Evolutionary conservation across 37 sponge, comb jelly and placozoan genomes (phyloP).

Genomic region (Geodia barretti): DNA sequence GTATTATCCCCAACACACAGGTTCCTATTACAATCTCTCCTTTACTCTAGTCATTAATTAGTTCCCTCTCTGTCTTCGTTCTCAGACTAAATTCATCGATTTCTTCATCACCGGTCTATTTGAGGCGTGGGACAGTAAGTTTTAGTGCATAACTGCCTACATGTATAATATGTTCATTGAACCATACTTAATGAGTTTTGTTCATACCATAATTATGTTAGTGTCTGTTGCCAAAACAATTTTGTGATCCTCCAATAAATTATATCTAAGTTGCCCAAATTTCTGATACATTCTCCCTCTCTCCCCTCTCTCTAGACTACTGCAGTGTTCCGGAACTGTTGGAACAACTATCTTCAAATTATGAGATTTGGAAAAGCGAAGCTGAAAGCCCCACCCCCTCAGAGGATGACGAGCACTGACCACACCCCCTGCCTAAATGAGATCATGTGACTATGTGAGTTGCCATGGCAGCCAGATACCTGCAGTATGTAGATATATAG

Average conservation of each 20-base stretch:
- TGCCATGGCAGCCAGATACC: too few species aligned
- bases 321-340: conserved; percentile 52
- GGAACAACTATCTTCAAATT: conserved; percentile 54
- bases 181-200: neutral
- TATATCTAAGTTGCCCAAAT: too few species aligned
- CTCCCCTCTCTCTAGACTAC: conserved; percentile 28
- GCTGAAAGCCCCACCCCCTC: neutral
- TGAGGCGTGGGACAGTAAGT: conserved; percentile 84
- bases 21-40: conserved; percentile 34
- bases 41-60: too few species aligned
- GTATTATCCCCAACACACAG: conserved; percentile 84
- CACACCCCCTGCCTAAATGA: too few species aligned
- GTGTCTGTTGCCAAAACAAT: neutral
- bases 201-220: neutral
- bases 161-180: neutral
- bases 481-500: too few species aligned
- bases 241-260: too few species aligned
- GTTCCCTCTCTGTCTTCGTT: neutral
- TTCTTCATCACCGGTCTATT: conserved; percentile 83
- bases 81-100: conserved; percentile 79
- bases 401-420: neutral
- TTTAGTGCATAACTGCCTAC: neutral
- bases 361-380: conserved; percentile 62
- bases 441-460: too few species aligned
- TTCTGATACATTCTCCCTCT: too few species aligned